phyloP scores from a whole-genome alignment of 1,140 invertebrate species.

The Cherax destructor region DNA sequence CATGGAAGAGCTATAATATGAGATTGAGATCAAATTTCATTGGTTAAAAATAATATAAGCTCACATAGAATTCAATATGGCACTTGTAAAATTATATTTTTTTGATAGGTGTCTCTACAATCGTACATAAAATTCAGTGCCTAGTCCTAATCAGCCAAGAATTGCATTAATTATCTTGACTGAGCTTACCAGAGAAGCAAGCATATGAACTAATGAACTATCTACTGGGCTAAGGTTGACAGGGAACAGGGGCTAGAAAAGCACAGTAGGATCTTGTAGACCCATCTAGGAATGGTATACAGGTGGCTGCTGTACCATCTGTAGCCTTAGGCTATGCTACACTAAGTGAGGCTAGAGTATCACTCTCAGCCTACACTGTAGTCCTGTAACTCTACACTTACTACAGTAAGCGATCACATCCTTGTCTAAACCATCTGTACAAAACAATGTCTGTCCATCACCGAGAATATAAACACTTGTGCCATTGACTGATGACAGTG shows the following conservation, averaged over 20 bases:
- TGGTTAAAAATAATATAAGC: slow-evolving; percentile 22
- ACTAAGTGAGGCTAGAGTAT: slow-evolving; percentile 58
- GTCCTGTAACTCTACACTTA: slow-evolving; percentile 51
- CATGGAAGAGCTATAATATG: slow-evolving; percentile 60
- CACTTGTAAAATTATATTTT: slow-evolving; percentile 21
- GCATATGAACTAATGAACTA: slow-evolving; percentile 45
- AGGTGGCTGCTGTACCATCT: slow-evolving; percentile 48
- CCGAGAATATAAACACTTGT: slow-evolving; percentile 66
- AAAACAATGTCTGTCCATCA: slow-evolving; percentile 68
- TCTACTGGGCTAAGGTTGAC: slow-evolving; percentile 52
- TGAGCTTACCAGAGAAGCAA: slow-evolving; percentile 53
- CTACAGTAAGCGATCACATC: slow-evolving; percentile 63
- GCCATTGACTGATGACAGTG: slow-evolving; percentile 50
- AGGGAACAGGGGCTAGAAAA: slow-evolving; percentile 63
- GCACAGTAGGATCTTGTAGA: slow-evolving; percentile 58
- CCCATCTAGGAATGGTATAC: slow-evolving; percentile 68
- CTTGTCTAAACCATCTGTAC: slow-evolving; percentile 62
- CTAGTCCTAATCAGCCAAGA: slow-evolving; percentile 38
- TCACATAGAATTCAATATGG: slow-evolving; percentile 45
- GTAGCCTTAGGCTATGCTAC: slow-evolving; percentile 62
- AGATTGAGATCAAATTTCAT: slow-evolving; percentile 64
- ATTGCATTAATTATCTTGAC: slow-evolving; percentile 30
- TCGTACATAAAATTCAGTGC: slow-evolving; percentile 28
- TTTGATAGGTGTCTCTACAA: slow-evolving; percentile 1
- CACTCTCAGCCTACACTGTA: slow-evolving; percentile 43